A percentile compares a stretch with the other conserved stretches of the same genome.
Evolutionary conservation across 1,140 invertebrate genomes (phyloP).

Genomic region (Orchesella cincta): DNA sequence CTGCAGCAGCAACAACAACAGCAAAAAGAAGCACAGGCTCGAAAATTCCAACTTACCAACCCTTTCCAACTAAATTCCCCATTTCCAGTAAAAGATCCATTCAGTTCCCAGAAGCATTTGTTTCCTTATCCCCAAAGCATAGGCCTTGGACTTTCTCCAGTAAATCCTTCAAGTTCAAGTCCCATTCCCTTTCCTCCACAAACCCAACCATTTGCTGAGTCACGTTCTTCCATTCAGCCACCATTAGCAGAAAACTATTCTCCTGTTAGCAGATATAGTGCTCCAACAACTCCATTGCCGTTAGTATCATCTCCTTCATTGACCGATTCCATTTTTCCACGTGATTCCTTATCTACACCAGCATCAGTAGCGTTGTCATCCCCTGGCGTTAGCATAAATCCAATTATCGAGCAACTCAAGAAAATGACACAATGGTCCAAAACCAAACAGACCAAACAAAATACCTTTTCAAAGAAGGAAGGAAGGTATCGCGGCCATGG

Average conservation of each 20-base stretch:
- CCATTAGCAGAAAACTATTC: not conserved
- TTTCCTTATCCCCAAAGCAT: too few species aligned
- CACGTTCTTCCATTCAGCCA: not conserved
- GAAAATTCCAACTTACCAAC: too few species aligned
- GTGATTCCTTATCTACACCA: too few species aligned
- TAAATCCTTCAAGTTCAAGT: too few species aligned
- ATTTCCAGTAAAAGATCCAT: too few species aligned
- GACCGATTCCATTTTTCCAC: too few species aligned
- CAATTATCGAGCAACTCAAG: not conserved
- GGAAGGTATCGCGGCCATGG: not conserved
- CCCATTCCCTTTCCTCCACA: too few species aligned
- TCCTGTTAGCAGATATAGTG: not conserved
- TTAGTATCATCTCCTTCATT: not conserved
- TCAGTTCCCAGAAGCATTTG: too few species aligned
- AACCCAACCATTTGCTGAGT: not conserved
- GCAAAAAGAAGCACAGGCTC: not conserved
- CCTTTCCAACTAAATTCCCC: too few species aligned
- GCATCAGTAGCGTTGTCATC: not conserved
- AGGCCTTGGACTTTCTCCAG: too few species aligned
- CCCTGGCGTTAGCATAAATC: not conserved
- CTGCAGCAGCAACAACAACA: not conserved
- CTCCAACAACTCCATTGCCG: not conserved
- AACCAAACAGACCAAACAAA: not conserved
- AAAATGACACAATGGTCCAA: slow-evolving; percentile 14
- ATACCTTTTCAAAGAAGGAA: not conserved